Evolutionary conservation across 2,113 vertebrate genomes (phyloP).

Genomic region (Pantherophis guttatus): DNA sequence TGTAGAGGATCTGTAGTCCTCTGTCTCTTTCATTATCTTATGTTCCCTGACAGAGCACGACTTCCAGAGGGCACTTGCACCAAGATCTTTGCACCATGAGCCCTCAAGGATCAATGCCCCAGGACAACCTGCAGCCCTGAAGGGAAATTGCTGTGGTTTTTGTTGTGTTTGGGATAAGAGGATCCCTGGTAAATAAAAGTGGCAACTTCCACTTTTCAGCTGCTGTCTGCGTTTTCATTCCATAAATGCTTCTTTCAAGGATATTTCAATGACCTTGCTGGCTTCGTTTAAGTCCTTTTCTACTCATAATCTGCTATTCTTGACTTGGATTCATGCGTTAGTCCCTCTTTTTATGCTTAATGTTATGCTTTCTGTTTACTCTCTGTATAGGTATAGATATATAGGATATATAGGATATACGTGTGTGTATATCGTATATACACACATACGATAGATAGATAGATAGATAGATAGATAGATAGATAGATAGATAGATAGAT

Average conservation of each 20-base stretch:
- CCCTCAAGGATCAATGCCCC: neutral
- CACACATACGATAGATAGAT: too few species aligned
- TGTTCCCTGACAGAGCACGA: neutral
- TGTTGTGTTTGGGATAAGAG: neutral
- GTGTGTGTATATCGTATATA: too few species aligned
- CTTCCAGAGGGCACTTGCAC: neutral
- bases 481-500: too few species aligned
- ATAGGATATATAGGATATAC: too few species aligned
- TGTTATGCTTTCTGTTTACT: neutral
- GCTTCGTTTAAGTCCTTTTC: neutral
- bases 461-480: too few species aligned
- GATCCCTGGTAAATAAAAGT: conserved; percentile 13
- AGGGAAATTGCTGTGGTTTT: neutral
- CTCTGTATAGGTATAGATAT: neutral
- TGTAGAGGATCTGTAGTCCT: conserved; percentile 23
- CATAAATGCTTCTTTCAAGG: conserved; percentile 23
- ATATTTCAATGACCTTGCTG: conserved; percentile 47
- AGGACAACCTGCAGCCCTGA: neutral
- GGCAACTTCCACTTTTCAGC: conserved; percentile 2
- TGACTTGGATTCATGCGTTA: neutral
- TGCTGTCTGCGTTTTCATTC: conserved; percentile 2
- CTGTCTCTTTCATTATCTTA: neutral
- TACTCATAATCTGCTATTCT: conserved; percentile 12
- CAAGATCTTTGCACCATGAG: neutral
- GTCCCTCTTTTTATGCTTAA: neutral